Conservation (phyloP, 2,113 vertebrate species). For the Nestor notabilis region DNA sequence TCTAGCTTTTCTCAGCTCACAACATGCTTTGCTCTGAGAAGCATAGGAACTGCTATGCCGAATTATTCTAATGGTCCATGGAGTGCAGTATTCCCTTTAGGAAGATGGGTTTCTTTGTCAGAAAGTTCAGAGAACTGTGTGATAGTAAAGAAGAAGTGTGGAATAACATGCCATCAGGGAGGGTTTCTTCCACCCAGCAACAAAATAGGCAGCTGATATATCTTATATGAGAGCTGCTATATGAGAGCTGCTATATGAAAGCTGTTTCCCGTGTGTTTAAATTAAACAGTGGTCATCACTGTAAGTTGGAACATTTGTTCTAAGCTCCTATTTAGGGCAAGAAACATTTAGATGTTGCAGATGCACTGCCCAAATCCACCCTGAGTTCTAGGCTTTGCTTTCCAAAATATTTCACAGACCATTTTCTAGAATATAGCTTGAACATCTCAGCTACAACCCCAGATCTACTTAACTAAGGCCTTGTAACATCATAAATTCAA, state of each 20-base stretch:
- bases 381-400: not conserved
- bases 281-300: not conserved
- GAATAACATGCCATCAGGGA: not conserved
- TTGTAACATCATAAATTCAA: not conserved
- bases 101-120: not conserved
- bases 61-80: not conserved
- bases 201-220: not conserved
- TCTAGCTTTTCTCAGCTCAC: not conserved
- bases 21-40: not conserved
- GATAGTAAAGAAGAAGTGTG: not conserved
- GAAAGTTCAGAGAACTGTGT: not conserved
- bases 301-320: not conserved
- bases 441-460: not conserved
- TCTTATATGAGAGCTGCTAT: not conserved
- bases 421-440: not conserved
- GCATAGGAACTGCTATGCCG: not conserved
- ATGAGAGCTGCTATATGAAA: not conserved
- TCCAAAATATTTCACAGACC: not conserved
- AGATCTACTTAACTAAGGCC: not conserved
- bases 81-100: not conserved
- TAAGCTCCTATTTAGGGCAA: not conserved
- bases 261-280: not conserved
- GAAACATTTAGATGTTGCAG: not conserved
- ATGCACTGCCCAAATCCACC: not conserved
- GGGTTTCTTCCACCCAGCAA: not conserved